Conservation (phyloP, 2,113 vertebrate species). For the Pleuronectes platessa region DNA sequence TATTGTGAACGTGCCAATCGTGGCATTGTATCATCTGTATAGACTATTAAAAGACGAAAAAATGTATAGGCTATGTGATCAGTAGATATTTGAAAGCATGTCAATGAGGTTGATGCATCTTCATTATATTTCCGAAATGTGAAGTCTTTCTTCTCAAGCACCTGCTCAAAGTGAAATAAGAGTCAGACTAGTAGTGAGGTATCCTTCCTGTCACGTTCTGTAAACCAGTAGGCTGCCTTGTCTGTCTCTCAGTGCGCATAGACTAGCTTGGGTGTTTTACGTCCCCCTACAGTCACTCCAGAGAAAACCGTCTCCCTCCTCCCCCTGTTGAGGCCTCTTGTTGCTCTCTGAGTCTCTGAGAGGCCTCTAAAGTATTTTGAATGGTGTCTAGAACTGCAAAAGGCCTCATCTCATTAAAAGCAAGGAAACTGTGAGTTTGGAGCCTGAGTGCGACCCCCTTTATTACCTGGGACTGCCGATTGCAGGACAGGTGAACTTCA, state of each 20-base stretch:
- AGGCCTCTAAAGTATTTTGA: constrained; percentile 63
- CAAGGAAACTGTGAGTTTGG: constrained; percentile 46
- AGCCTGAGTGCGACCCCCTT: constrained; percentile 27
- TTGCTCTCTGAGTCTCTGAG: constrained; percentile 64
- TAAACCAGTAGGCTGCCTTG: constrained; percentile 70
- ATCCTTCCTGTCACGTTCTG: constrained; percentile 63
- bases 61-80: constrained; percentile 72
- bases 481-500: constrained; percentile 44
- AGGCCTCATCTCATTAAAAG: constrained; percentile 56
- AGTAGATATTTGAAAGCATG: constrained; percentile 77
- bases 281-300: constrained; percentile 31
- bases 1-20: constrained; percentile 80
- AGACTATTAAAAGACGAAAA: constrained; percentile 70
- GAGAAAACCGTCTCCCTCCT: constrained; percentile 17
- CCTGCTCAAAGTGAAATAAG: constrained; percentile 51
- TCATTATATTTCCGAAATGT: constrained; percentile 76
- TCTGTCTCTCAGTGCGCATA: constrained; percentile 56
- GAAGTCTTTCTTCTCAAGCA: constrained; percentile 70
- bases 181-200: constrained; percentile 56
- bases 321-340: constrained; percentile 61
- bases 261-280: constrained; percentile 59
- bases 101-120: constrained; percentile 66
- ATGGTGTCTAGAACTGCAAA: constrained; percentile 55
- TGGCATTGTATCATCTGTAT: constrained; percentile 75
- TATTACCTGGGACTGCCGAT: constrained; percentile 18